Evolutionary conservation across 2,113 vertebrate genomes (phyloP), one percentile per base, ranked within the genome.

Genomic region (Lagopus muta): DNA sequence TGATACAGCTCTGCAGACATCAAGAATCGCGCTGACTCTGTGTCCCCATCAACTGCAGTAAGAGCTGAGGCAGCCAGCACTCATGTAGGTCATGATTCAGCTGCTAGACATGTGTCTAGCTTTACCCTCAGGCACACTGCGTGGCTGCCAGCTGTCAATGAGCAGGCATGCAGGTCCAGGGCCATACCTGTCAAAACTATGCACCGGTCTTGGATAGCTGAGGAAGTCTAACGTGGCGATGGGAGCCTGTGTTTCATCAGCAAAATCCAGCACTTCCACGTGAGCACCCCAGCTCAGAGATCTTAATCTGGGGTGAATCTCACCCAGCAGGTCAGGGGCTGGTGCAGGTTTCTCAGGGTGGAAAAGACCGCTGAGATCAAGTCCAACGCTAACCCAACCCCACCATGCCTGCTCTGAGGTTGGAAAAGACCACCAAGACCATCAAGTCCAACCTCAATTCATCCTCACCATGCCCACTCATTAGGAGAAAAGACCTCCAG

Each of bases 11-110:
- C 43, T 47, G 13, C 28, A 42, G 20, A 10, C 32, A 32, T 57
- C 47, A 25, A 6, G 10, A 14, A n/a, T 47, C 0, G 0, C 54
- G 19, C 21, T 40, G 22, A 0, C 12, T 75, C 40, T 10, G 16
- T 25, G 19, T 25, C 32, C 28, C 62, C 21, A 1, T 25, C 70
- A 40, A 40, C 69, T 64, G 38, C 69, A 78, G 1, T 20, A 11
- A 50, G 42, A 78, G 22, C 54, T 93, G 38, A 24, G 30, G 10
- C 34, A 76, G 67, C 34, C 34, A 55, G 15, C 57, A 32, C 18
- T 8, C 0, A 0, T 32, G 27, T 20, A 34, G 42, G 25, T 42
- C 47, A 25, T 28, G 48, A 24, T 62, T 83, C 50, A 70, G 24
- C 32, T 86, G 58, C 42, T 48, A 81, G 20, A 36, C 9, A 2